Evolutionary conservation across 2,888 invertebrate genomes (phyloP).

Genomic region (Abrostola tripartita): DNA sequence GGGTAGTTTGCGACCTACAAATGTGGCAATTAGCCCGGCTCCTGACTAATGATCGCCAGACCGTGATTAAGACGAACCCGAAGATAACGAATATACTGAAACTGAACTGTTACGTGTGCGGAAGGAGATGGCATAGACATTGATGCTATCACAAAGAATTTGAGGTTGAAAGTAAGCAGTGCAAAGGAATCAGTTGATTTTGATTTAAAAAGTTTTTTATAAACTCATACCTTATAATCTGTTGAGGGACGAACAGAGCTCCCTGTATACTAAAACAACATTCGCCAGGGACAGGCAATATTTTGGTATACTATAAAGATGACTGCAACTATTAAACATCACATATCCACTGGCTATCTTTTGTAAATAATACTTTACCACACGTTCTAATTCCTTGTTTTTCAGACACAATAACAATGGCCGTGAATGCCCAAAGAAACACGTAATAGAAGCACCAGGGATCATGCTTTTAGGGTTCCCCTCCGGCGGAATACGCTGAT

Average conservation of each 20-base stretch:
- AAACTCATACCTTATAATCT: too few relatives aligned
- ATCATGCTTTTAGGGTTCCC: conserved; percentile 48
- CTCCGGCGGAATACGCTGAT: conserved; percentile 65
- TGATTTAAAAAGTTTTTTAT: background rate
- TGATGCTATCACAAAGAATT: conserved; percentile 9
- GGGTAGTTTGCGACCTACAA: conserved; percentile 76
- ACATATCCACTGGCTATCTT: too few relatives aligned
- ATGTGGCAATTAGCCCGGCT: conserved; percentile 79
- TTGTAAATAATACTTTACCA: background rate
- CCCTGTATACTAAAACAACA: too few relatives aligned
- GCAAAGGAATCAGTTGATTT: background rate
- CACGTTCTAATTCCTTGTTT: conserved; percentile 22
- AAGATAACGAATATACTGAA: conserved; percentile 71
- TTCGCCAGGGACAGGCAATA: too few relatives aligned
- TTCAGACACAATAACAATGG: conserved; percentile 22
- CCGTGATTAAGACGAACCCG: conserved; percentile 80
- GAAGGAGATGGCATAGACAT: conserved; percentile 2
- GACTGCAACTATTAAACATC: background rate
- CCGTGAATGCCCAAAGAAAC: conserved; percentile 35
- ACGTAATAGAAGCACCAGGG: conserved; percentile 62
- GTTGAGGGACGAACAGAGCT: too few relatives aligned
- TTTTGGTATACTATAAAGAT: too few relatives aligned
- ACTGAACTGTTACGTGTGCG: conserved; percentile 20
- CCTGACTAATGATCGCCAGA: conserved; percentile 74
- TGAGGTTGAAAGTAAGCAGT: background rate